Conservation (phyloP, 2,888 invertebrate species). For the Eurytoma californica region DNA sequence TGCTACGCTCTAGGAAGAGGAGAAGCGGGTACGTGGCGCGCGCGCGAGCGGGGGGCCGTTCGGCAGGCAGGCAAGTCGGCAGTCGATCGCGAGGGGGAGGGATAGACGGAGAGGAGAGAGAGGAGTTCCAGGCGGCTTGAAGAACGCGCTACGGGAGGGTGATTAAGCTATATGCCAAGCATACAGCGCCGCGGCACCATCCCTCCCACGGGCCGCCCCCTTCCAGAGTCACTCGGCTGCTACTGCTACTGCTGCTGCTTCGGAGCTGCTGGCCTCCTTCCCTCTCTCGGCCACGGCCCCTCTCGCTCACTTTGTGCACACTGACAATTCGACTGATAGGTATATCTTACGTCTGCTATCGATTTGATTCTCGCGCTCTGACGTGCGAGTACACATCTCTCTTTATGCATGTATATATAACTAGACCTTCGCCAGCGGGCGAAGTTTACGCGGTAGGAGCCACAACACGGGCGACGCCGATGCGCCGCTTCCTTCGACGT, state of each 20-base stretch:
- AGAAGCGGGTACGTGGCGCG: conserved; percentile 62
- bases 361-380: conserved; percentile 73
- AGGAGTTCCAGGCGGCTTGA: conserved; percentile 68
- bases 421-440: conserved; percentile 64
- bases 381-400: conserved; percentile 65
- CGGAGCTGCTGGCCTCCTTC: conserved; percentile 65
- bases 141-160: conserved; percentile 74
- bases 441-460: conserved; percentile 71
- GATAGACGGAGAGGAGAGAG: conserved; percentile 64
- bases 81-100: conserved; percentile 57
- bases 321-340: conserved; percentile 77
- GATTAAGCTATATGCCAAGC: conserved; percentile 79
- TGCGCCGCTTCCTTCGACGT: background rate
- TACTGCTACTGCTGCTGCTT: conserved; percentile 43
- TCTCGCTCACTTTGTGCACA: conserved; percentile 57
- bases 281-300: conserved; percentile 30
- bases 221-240: conserved; percentile 58
- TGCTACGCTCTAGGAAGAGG: conserved; percentile 70
- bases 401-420: conserved; percentile 58
- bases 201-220: conserved; percentile 65
- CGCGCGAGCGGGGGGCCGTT: conserved; percentile 28
- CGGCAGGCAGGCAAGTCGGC: conserved; percentile 48
- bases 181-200: conserved; percentile 72
- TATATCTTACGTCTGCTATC: conserved; percentile 75
- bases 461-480: conserved; percentile 4